Evolutionary conservation across 1,140 invertebrate genomes (phyloP).

Genomic region (Leguminivora glycinivorella): DNA sequence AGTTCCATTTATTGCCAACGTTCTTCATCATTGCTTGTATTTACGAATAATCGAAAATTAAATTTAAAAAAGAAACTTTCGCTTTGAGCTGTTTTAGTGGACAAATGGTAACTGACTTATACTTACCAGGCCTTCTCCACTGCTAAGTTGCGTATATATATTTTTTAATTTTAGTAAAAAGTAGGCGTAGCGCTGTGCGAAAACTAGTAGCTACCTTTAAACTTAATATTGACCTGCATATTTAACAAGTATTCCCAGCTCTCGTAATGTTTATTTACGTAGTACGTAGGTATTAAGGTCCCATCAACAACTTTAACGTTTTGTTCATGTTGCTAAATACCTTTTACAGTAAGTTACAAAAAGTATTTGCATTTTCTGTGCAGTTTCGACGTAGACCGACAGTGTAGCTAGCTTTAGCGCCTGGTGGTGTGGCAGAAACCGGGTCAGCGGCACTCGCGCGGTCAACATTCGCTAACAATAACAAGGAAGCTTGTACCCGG

Average conservation of each 20-base stretch:
- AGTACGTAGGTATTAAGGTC: not conserved
- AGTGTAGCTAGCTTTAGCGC: slow-evolving; percentile 10
- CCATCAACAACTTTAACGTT: not conserved
- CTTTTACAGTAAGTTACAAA: not conserved
- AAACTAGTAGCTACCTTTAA: not conserved
- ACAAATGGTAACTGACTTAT: not conserved
- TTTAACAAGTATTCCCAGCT: not conserved
- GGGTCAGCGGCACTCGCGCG: slow-evolving; percentile 40
- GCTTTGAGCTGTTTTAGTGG: not conserved
- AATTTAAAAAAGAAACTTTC: not conserved
- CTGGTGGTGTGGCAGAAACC: slow-evolving; percentile 27
- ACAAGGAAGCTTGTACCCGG: slow-evolving; percentile 50
- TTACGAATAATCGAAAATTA: not conserved
- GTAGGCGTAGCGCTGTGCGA: not conserved
- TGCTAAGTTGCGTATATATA: not conserved
- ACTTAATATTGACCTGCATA: not conserved
- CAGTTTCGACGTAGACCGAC: not conserved
- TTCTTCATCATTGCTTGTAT: not conserved
- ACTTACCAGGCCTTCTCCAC: not conserved
- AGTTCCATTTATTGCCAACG: not conserved
- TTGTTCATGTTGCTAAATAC: not conserved
- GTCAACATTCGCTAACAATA: slow-evolving; percentile 62
- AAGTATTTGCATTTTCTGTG: slow-evolving; percentile 7
- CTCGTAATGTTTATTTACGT: no score
- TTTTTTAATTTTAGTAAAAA: not conserved